Percentiles rank a stretch among this genome's conserved stretches.
Conservation (phyloP, 1,140 invertebrate genomes). For the Plodia interpunctella region DNA sequence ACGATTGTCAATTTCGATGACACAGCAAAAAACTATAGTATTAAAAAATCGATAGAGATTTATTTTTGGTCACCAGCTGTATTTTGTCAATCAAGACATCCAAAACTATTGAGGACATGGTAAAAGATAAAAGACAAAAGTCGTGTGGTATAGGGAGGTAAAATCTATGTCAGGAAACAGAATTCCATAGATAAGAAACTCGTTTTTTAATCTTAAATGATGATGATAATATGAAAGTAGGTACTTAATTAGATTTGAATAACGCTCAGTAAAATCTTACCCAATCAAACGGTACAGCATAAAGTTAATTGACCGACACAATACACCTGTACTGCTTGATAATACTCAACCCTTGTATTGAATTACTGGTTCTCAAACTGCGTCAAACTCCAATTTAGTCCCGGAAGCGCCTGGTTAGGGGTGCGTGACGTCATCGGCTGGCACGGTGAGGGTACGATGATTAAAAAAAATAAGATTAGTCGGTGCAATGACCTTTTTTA, state of each 20-base stretch:
- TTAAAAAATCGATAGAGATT: too few species aligned
- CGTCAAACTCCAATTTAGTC: constrained; percentile 41
- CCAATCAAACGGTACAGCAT: neutral
- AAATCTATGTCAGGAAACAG: too few species aligned
- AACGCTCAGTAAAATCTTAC: neutral
- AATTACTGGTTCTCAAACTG: constrained; percentile 10
- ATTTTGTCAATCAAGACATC: too few species aligned
- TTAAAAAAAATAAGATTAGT: neutral
- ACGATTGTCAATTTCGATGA: too few species aligned
- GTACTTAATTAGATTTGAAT: neutral
- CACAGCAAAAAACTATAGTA: too few species aligned
- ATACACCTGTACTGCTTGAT: neutral
- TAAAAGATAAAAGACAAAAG: too few species aligned
- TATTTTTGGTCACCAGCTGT: too few species aligned
- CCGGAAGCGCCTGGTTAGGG: constrained; percentile 54
- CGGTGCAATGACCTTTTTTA: neutral
- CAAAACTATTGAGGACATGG: too few species aligned
- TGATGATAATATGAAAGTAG: too few species aligned
- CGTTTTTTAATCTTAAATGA: too few species aligned
- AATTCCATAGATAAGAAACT: too few species aligned
- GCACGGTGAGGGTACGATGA: constrained; percentile 19
- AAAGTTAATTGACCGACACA: neutral
- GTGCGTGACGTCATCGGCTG: constrained; percentile 45
- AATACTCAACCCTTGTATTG: constrained; percentile 3
- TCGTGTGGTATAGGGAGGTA: too few species aligned